Conservation (phyloP, 2,888 invertebrate genomes). For the Rhagonycha fulva region DNA sequence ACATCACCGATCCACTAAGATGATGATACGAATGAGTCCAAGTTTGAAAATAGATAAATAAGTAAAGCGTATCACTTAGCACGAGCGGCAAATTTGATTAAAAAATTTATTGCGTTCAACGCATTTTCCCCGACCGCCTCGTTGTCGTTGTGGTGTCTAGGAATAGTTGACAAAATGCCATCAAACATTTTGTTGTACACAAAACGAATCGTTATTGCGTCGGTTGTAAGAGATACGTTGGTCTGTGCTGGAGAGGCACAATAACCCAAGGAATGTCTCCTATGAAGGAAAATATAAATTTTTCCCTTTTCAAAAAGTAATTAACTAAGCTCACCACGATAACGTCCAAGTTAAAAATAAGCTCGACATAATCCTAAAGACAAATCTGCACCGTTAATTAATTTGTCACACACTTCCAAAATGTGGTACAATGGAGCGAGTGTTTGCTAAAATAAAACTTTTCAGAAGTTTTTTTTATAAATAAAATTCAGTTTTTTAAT, state of each 20-base stretch:
- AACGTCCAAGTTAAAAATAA: neutral
- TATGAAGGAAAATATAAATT: neutral
- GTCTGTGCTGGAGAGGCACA: neutral
- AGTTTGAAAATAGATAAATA: constrained; percentile 47
- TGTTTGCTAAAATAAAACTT: neutral
- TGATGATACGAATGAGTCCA: constrained; percentile 14
- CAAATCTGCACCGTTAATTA: neutral
- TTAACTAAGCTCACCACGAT: neutral
- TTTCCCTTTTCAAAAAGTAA: neutral
- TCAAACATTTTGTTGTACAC: constrained; percentile 3
- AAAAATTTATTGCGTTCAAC: neutral
- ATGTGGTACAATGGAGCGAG: neutral
- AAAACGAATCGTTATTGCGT: neutral
- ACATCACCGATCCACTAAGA: constrained; percentile 15
- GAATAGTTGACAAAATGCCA: constrained; percentile 50
- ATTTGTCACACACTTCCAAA: neutral
- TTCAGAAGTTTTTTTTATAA: neutral
- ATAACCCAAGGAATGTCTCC: neutral
- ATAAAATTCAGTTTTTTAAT: neutral
- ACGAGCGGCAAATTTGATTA: constrained; percentile 15
- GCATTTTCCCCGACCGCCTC: constrained; percentile 31
- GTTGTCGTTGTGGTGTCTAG: constrained; percentile 30
- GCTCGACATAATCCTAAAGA: neutral
- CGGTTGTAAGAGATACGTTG: neutral
- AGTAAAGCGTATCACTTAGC: constrained; percentile 35